phyloP scores from a whole-genome alignment of 2,888 invertebrate species.

The Octodonta nipae region DNA sequence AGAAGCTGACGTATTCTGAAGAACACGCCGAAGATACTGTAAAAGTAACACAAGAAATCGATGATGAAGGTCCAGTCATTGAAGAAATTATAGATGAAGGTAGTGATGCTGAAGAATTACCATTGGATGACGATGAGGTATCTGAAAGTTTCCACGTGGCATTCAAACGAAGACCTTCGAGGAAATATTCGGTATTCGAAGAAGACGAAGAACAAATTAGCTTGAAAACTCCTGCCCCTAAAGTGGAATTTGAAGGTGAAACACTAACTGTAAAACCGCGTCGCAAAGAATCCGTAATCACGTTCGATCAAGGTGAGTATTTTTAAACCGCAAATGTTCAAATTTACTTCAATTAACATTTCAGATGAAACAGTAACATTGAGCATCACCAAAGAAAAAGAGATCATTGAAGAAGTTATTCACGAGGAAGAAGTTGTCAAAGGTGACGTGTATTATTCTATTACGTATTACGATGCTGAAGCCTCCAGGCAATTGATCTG shows the following conservation, averaged over 20 bases:
- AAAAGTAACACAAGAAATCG: constrained; percentile 50
- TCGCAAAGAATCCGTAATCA: constrained; percentile 50
- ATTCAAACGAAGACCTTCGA: constrained; percentile 35
- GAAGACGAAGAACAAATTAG: constrained; percentile 49
- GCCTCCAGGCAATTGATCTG: constrained; percentile 73
- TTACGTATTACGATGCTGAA: constrained; percentile 75
- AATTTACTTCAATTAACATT: constrained; percentile 12
- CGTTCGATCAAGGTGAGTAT: constrained; percentile 51
- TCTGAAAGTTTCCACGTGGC: constrained; percentile 41
- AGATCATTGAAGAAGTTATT: constrained; percentile 31
- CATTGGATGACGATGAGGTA: constrained; percentile 42
- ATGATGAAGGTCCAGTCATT: constrained; percentile 45
- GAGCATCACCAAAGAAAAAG: constrained; percentile 36
- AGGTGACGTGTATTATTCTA: constrained; percentile 69
- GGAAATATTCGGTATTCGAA: constrained; percentile 48
- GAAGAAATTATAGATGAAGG: constrained; percentile 56
- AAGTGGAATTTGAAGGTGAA: constrained; percentile 48
- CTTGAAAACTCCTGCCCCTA: constrained; percentile 34
- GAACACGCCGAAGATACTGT: constrained; percentile 66
- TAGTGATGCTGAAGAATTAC: constrained; percentile 41
- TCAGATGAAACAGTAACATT: constrained; percentile 35
- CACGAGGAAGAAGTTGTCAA: constrained; percentile 42
- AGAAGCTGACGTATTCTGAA: constrained; percentile 60
- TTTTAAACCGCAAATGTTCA: not conserved
- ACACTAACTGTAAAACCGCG: constrained; percentile 53